Percentiles rank a stretch among this genome's conserved stretches.
phyloP scores from a whole-genome alignment of 1,140 invertebrate species.

The Daktulosphaira vitifoliae region DNA sequence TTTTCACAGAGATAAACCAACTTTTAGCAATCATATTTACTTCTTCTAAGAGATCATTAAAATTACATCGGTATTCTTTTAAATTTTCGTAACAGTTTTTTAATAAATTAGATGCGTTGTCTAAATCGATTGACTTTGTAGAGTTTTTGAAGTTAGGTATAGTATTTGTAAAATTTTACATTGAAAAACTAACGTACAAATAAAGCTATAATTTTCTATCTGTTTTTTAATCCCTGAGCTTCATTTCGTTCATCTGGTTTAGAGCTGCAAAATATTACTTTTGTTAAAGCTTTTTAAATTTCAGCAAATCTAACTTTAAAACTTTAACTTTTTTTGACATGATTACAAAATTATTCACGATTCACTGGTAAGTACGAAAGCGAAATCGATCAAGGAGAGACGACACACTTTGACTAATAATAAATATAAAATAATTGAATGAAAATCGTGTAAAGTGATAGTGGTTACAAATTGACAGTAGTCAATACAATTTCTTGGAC shows the following conservation, averaged over 20 bases:
- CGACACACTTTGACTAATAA: too few relatives aligned
- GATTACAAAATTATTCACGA: too few relatives aligned
- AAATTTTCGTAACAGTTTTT: constrained; percentile 9
- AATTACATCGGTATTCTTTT: constrained; percentile 5
- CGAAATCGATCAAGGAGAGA: too few relatives aligned
- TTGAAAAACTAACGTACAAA: constrained; percentile 14
- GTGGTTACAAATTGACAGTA: too few relatives aligned
- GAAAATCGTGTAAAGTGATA: too few relatives aligned
- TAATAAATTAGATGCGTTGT: background rate
- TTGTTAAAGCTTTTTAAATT: constrained; percentile 7
- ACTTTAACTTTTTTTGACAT: too few relatives aligned
- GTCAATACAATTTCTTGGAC: too few relatives aligned
- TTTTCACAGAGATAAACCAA: constrained; percentile 14
- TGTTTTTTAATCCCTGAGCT: constrained; percentile 14
- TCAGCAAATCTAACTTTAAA: constrained; percentile 3
- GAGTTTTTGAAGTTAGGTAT: constrained; percentile 3
- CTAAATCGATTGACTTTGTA: constrained; percentile 9
- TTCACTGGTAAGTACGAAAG: too few relatives aligned
- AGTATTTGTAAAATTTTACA: constrained; percentile 12
- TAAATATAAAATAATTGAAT: too few relatives aligned
- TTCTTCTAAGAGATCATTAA: too few relatives aligned
- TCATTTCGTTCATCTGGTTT: background rate
- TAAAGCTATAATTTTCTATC: constrained; percentile 12
- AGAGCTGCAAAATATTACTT: constrained; percentile 12
- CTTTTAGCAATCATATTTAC: constrained; percentile 11